Percentiles rank a stretch among this genome's conserved stretches.
phyloP scores from a whole-genome alignment of 2,113 vertebrate genomes.

The Hydropotes inermis region DNA sequence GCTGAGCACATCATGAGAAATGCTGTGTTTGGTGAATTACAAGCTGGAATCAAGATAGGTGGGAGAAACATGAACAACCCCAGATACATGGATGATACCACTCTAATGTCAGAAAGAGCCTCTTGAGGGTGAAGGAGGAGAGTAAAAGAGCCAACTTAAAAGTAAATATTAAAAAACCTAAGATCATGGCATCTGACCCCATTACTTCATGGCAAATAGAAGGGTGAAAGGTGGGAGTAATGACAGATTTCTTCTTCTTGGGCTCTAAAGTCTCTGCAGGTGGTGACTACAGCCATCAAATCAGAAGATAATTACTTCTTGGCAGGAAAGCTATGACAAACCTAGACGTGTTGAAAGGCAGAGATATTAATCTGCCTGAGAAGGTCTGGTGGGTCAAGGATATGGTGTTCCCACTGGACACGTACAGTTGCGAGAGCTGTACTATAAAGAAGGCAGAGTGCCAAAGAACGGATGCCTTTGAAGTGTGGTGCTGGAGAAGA shows the following conservation, averaged over 20 bases:
- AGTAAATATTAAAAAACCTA: neutral
- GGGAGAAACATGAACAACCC: neutral
- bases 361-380: neutral
- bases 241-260: neutral
- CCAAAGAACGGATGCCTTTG: neutral
- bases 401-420: neutral
- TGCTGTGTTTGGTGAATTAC: rapidly evolving
- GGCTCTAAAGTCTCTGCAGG: neutral
- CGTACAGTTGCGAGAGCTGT: neutral
- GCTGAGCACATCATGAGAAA: neutral
- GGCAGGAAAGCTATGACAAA: neutral
- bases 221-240: neutral
- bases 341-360: neutral
- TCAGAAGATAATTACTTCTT: neutral
- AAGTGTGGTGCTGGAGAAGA: neutral
- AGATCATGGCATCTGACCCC: neutral
- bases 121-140: neutral
- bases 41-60: neutral
- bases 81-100: neutral
- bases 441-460: neutral
- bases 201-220: neutral
- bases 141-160: neutral
- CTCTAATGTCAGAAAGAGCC: neutral
- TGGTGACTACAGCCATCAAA: neutral
- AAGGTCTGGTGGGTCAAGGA: neutral